These are phyloP conservation scores for Arenaria interpres DNA, from an alignment of 2,113 vertebrate species.

Conservation along the genomic window DNA sequence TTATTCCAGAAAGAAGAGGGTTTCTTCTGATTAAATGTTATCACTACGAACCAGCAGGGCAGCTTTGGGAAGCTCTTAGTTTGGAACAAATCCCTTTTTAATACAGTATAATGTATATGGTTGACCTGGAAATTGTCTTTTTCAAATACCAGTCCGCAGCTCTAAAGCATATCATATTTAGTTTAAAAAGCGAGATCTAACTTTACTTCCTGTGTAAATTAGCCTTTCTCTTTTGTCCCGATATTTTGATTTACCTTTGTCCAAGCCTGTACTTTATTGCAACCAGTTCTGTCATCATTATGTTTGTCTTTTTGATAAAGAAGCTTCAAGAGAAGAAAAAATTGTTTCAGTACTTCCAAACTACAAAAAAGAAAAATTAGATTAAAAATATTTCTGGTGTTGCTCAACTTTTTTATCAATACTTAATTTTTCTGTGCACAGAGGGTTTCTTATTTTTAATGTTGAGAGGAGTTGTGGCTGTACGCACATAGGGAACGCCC, in stretches of 20 bases:
- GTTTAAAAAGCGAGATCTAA: background rate
- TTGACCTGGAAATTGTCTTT: constrained; percentile 5
- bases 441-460: background rate
- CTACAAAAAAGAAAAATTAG: rapidly evolving
- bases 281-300: background rate
- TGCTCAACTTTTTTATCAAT: background rate
- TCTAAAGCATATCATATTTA: background rate
- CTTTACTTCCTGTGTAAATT: background rate
- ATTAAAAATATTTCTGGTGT: background rate
- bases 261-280: background rate
- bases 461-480: background rate
- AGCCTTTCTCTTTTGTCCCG: background rate
- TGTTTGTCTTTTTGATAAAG: background rate
- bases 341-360: background rate
- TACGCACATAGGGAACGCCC: rapidly evolving
- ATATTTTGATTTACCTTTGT: background rate
- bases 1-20: background rate
- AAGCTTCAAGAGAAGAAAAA: background rate
- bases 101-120: background rate
- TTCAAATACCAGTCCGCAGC: background rate
- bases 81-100: constrained; percentile 35
- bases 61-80: background rate
- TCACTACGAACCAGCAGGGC: background rate
- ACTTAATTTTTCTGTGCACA: background rate
- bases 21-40: background rate